Conservation (phyloP, 2,113 vertebrate genomes). For the Callipepla californica region DNA sequence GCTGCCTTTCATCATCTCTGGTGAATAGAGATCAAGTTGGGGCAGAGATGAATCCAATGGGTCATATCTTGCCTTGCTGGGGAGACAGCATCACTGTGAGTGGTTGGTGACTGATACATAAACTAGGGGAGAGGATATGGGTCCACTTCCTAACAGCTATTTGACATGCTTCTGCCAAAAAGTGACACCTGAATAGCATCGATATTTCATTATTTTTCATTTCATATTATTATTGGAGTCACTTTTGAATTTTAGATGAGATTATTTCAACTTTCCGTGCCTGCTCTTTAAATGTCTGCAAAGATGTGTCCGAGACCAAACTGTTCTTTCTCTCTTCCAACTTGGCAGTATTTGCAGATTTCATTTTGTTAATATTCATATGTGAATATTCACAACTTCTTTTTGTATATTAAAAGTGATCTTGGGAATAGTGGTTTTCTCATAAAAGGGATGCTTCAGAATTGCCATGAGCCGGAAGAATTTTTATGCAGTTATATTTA, state of each 20-base stretch:
- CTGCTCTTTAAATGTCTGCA: background rate
- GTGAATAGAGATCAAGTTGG: constrained; percentile 58
- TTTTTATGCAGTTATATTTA: background rate
- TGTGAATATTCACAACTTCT: background rate
- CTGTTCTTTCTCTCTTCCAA: background rate
- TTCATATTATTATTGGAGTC: background rate
- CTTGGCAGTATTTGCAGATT: background rate
- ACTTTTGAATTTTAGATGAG: background rate
- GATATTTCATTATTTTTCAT: background rate
- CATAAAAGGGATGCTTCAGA: background rate
- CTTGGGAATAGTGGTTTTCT: background rate
- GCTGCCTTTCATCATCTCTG: constrained; percentile 67
- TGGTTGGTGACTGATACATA: constrained; percentile 70
- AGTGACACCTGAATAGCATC: background rate
- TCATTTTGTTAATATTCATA: background rate
- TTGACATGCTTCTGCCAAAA: background rate
- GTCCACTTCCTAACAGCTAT: background rate
- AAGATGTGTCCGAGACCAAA: background rate
- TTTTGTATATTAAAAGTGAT: background rate
- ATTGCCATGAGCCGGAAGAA: background rate
- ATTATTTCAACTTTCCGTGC: background rate
- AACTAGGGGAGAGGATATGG: background rate
- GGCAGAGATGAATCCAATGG: constrained; percentile 78
- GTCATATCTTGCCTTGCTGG: constrained; percentile 67
- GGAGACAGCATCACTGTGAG: constrained; percentile 59